These are phyloP conservation scores for Alosa alosa DNA, from an alignment of 2,113 vertebrate species.

Conservation along the genomic window DNA sequence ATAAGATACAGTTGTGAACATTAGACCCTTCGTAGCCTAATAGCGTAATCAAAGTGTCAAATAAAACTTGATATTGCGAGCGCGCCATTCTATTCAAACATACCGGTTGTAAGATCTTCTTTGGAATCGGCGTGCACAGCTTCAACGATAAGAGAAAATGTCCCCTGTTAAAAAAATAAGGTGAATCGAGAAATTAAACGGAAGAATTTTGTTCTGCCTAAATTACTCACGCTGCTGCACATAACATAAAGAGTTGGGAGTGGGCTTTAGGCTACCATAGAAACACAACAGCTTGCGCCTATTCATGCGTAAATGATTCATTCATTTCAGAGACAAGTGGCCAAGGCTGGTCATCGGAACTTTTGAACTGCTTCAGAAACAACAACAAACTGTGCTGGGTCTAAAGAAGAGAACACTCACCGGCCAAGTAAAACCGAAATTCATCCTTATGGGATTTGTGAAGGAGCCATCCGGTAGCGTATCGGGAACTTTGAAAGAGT, in stretches of 20 bases:
- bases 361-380: background rate
- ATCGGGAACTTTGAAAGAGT: constrained; percentile 92
- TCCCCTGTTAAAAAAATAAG: constrained; percentile 76
- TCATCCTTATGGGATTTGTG: constrained; percentile 88
- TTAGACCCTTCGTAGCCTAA: background rate
- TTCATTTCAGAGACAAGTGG: constrained; percentile 59
- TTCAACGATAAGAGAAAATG: constrained; percentile 97
- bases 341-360: constrained; percentile 15
- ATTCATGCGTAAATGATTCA: constrained; percentile 8
- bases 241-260: background rate
- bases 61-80: background rate
- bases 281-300: background rate
- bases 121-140: constrained; percentile 90
- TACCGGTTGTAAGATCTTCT: constrained; percentile 93
- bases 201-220: background rate
- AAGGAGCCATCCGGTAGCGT: constrained; percentile 81
- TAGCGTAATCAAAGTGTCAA: background rate
- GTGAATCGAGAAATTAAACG: constrained; percentile 44
- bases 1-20: background rate
- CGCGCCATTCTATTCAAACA: background rate
- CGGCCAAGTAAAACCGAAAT: constrained; percentile 97
- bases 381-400: background rate
- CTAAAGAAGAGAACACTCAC: constrained; percentile 68
- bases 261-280: background rate
- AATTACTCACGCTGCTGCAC: background rate